These are phyloP conservation scores for Hephaestus fuliginosus DNA, from an alignment of 2,797 vertebrate genomes.

Conservation along the genomic window DNA sequence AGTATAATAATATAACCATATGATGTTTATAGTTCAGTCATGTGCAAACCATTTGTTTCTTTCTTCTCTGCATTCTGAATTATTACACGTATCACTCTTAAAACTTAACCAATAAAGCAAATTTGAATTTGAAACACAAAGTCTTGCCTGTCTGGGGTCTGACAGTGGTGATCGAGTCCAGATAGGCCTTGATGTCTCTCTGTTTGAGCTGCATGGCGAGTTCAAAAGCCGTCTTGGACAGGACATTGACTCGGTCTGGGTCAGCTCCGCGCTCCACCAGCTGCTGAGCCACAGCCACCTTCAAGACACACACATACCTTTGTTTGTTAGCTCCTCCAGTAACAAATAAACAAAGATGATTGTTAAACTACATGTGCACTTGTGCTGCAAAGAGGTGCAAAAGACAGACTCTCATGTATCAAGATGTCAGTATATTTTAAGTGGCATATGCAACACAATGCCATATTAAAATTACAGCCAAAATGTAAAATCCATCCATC, in stretches of 20 bases:
- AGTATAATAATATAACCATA: neutral
- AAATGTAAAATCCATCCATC: neutral
- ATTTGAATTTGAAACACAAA: neutral
- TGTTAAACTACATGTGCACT: neutral
- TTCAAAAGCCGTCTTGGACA: slow-evolving; percentile 95
- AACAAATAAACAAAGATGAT: neutral
- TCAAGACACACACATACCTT: slow-evolving; percentile 40
- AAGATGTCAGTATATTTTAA: neutral
- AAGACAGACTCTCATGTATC: neutral
- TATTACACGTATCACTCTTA: neutral
- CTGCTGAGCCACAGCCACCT: slow-evolving; percentile 91
- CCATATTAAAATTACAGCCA: no score
- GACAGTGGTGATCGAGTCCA: slow-evolving; percentile 94
- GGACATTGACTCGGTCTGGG: slow-evolving; percentile 91
- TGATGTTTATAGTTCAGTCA: neutral
- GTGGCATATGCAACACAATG: no score
- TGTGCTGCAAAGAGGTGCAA: neutral
- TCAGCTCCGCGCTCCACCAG: slow-evolving; percentile 94
- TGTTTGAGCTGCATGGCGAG: slow-evolving; percentile 92
- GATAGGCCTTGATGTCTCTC: slow-evolving; percentile 91
- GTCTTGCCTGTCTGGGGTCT: slow-evolving; percentile 91
- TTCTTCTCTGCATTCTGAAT: neutral
- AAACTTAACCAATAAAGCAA: neutral
- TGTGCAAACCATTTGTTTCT: neutral
- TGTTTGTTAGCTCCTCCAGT: neutral